Conservation (phyloP, 2,797 vertebrate species). For the Triplophysa yarkandensis region DNA sequence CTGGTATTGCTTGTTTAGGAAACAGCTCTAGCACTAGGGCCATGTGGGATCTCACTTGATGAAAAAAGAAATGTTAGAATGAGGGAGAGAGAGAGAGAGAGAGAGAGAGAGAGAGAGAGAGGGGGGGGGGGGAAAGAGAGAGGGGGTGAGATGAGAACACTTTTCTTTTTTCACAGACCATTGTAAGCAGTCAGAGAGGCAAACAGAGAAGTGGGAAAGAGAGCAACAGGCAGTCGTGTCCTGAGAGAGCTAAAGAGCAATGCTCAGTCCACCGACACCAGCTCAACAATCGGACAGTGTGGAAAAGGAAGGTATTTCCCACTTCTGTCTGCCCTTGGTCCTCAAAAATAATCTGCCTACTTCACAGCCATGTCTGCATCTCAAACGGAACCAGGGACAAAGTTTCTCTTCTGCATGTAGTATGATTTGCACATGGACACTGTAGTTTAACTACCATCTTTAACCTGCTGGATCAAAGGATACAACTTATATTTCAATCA, state of each 20-base stretch:
- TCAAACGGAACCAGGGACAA: conserved; percentile 43
- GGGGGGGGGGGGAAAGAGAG: conserved; percentile 35
- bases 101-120: conserved; percentile 55
- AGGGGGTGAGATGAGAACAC: conserved; percentile 69
- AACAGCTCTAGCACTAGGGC: conserved; percentile 86
- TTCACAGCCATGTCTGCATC: conserved; percentile 64
- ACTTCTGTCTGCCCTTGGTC: conserved; percentile 61
- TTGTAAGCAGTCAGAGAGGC: conserved; percentile 79
- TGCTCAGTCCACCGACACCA: conserved; percentile 70
- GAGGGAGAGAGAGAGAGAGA: conserved; percentile 32
- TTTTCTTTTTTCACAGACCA: conserved; percentile 73
- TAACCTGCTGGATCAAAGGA: conserved; percentile 54
- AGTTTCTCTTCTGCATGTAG: conserved; percentile 44
- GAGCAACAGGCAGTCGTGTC: conserved; percentile 68
- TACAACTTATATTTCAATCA: conserved; percentile 66
- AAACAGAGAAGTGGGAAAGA: conserved; percentile 73
- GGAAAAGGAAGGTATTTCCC: conserved; percentile 67
- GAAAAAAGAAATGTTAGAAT: conserved; percentile 20
- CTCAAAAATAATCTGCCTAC: conserved; percentile 63
- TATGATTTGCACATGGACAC: conserved; percentile 68
- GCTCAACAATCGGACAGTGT: conserved; percentile 62
- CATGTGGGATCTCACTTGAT: conserved; percentile 75
- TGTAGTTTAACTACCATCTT: conserved; percentile 44
- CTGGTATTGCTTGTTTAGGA: conserved; percentile 68
- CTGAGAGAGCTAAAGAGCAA: conserved; percentile 71